A percentile compares a stretch with the other conserved stretches of the same genome.
Evolutionary conservation across 1,140 invertebrate genomes (phyloP).

Genomic region (Akabosia matsudoensis): DNA sequence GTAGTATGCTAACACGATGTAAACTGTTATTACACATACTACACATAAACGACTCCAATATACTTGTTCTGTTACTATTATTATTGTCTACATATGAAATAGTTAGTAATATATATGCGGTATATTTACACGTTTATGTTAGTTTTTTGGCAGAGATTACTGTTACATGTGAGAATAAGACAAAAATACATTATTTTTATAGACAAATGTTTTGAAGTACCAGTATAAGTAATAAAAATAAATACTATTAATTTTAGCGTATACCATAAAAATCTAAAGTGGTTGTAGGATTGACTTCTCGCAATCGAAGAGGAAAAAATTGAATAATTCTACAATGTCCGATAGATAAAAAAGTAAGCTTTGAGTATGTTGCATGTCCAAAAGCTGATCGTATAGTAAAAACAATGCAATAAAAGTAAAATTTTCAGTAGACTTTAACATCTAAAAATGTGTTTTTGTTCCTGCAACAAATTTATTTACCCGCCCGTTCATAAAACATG

Average conservation of each 20-base stretch:
- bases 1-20: not conserved
- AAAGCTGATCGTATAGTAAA: constrained; percentile 23
- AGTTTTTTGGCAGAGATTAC: constrained; percentile 22
- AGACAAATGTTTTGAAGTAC: constrained; percentile 18
- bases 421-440: constrained; percentile 17
- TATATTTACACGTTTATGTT: constrained; percentile 16
- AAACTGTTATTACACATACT: not conserved
- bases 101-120: not conserved
- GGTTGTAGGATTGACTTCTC: not conserved
- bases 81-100: not conserved
- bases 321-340: too few relatives aligned
- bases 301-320: not conserved
- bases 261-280: not conserved
- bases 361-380: constrained; percentile 18
- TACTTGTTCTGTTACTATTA: constrained; percentile 9
- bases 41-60: not conserved
- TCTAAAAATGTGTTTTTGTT: not conserved
- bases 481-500: not conserved
- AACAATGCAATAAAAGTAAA: constrained; percentile 23
- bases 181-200: constrained; percentile 23
- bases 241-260: not conserved
- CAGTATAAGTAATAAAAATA: constrained; percentile 13
- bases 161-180: constrained; percentile 18
- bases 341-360: constrained; percentile 17
- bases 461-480: not conserved